Conservation (phyloP, 2,888 invertebrate genomes). For the Drosophila falleni region DNA sequence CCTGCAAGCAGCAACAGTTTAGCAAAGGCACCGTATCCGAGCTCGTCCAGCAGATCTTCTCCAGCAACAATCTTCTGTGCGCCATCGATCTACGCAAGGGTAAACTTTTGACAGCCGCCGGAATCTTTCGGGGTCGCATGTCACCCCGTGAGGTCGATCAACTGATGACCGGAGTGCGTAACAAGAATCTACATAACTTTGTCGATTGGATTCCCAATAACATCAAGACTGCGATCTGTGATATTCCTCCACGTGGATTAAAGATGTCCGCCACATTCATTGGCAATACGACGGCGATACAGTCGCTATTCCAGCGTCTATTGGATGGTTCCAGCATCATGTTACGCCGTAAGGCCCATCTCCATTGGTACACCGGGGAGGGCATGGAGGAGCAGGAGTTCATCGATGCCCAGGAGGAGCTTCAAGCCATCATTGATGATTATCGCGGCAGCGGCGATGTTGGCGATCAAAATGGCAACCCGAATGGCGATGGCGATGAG, state of each 20-base stretch:
- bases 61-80: slow-evolving; percentile 92
- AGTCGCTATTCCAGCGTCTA: slow-evolving; percentile 91
- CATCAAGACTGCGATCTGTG: slow-evolving; percentile 93
- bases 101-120: slow-evolving; percentile 92
- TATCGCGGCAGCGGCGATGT: slow-evolving; percentile 84
- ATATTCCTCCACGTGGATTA: slow-evolving; percentile 93
- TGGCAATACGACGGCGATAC: slow-evolving; percentile 93
- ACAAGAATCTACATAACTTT: slow-evolving; percentile 90
- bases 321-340: slow-evolving; percentile 92
- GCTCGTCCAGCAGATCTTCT: slow-evolving; percentile 90
- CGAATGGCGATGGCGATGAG: slow-evolving; percentile 3
- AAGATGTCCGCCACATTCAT: slow-evolving; percentile 95
- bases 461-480: slow-evolving; percentile 11
- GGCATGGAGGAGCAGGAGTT: slow-evolving; percentile 96
- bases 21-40: slow-evolving; percentile 88
- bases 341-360: slow-evolving; percentile 93
- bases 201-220: slow-evolving; percentile 95
- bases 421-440: slow-evolving; percentile 90
- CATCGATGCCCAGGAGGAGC: slow-evolving; percentile 92
- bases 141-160: slow-evolving; percentile 83
- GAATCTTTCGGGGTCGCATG: slow-evolving; percentile 87
- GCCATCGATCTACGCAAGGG: slow-evolving; percentile 92
- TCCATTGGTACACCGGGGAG: slow-evolving; percentile 95
- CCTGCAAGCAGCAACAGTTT: slow-evolving; percentile 71
- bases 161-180: slow-evolving; percentile 90